Base-by-base conservation (phyloP, 2,888 invertebrate species). In the Pandemis heparana region DNA sequence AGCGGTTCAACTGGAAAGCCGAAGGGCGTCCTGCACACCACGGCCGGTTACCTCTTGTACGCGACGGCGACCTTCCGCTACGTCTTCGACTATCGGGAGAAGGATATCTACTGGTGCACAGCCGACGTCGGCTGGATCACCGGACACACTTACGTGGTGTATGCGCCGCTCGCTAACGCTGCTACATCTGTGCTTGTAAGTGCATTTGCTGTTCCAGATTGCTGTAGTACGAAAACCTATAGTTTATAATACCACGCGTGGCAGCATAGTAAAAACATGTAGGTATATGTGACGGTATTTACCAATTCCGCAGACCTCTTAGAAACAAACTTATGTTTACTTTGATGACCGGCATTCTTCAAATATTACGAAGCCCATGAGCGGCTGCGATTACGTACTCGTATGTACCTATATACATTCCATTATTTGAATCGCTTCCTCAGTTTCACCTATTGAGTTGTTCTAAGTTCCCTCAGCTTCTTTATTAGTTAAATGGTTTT, bases 61-160 rank as follows among this genome's bases (percentile, higher is more conserved):
- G 97, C 98, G 0, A 97, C 98, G 0, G 97, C 98, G 1, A 98
- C 99, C 0, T 99, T 99, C 91, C 99, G 99, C 90, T 99, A 98
- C 88, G 98, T 98, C 18, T 99, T 99, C 88, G 99, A 99, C 88
- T 97, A 98, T 87, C 96, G 97, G 81, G 96, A 97, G 0, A 96
- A 96, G 64, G 98, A 98, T 87, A 95, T 97, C 66, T 98, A 96
- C 87, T 99, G 98, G 97, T 99, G 99, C 88, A 99, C 99, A 1
- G 99, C 99, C 14, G 99, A 99, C 87, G 96, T 99, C 79, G 99
- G 98, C 76, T 99, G 98, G 99, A 99, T 99, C 87, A 99, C 99
- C 14, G 98, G 98, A 7, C 98, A 98, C 86, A 97, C 97, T 0
- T 98, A 98, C 83, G 97, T 98, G 6, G 97, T 98, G 10, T 99